Percentiles rank a stretch among this genome's conserved stretches.
phyloP scores from a whole-genome alignment of 1,140 invertebrate species.

The Stegodyphus mimosarum region DNA sequence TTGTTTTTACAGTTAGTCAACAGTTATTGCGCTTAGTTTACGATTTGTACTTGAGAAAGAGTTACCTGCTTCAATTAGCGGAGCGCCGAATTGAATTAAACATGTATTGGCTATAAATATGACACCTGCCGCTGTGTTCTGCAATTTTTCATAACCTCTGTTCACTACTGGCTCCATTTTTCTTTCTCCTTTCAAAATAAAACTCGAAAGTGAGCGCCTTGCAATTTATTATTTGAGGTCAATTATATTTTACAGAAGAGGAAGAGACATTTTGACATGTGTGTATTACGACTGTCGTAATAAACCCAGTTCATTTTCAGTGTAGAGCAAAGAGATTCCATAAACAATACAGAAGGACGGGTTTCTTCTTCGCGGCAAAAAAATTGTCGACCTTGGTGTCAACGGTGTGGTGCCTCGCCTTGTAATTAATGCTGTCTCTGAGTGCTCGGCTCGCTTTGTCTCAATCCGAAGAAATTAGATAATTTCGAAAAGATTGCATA shows the following conservation, averaged over 20 bases:
- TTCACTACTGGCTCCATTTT: not conserved
- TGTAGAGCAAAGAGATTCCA: constrained; percentile 30
- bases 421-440: constrained; percentile 21
- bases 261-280: constrained; percentile 33
- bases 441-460: not conserved
- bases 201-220: not conserved
- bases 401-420: constrained; percentile 11
- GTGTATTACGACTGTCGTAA: constrained; percentile 34
- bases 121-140: not conserved
- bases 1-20: too few species aligned
- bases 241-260: constrained; percentile 32
- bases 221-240: constrained; percentile 22
- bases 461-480: not conserved
- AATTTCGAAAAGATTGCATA: not conserved
- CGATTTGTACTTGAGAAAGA: too few species aligned
- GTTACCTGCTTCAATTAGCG: too few species aligned
- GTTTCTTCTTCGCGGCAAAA: not conserved
- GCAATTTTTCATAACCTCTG: constrained; percentile 3
- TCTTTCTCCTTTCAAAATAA: constrained; percentile 6
- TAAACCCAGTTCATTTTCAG: constrained; percentile 32
- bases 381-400: constrained; percentile 13
- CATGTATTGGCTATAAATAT: too few species aligned
- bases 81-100: too few species aligned
- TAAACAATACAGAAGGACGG: constrained; percentile 35
- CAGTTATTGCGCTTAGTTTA: too few species aligned